Conservation (phyloP, 2,113 vertebrate genomes). For the Centrocercus urophasianus region DNA sequence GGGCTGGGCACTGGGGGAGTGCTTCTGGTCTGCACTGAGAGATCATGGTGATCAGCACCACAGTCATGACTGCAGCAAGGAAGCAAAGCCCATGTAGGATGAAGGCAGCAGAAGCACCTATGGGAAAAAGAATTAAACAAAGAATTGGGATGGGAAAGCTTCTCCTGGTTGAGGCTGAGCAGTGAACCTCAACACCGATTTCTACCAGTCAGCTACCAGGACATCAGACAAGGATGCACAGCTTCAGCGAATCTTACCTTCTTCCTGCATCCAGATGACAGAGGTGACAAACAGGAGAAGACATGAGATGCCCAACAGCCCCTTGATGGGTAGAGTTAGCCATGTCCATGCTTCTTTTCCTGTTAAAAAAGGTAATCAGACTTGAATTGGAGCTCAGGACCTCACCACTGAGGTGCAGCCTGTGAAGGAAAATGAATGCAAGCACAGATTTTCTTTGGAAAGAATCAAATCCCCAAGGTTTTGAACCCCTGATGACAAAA, state of each 20-base stretch:
- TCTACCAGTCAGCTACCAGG: not conserved
- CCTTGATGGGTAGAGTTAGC: rapidly evolving
- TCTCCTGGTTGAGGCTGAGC: not conserved
- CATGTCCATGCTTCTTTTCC: rapidly evolving
- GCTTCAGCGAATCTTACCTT: not conserved
- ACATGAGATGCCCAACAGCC: not conserved
- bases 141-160: not conserved
- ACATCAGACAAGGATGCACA: not conserved
- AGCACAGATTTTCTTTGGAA: not conserved
- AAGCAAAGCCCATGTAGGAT: not conserved
- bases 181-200: too few species aligned
- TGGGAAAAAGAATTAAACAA: not conserved
- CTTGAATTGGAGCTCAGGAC: not conserved
- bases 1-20: rapidly evolving
- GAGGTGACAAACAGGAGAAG: not conserved
- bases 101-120: not conserved
- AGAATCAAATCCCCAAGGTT: not conserved
- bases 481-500: not conserved
- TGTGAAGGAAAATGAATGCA: not conserved
- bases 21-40: not conserved
- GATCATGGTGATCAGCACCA: rapidly evolving
- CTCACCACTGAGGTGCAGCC: not conserved
- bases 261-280: not conserved
- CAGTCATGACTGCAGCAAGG: rapidly evolving
- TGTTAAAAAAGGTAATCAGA: not conserved